Percentiles rank a stretch among this genome's conserved stretches.
Conservation (phyloP, 2,797 vertebrate genomes). For the Mormyrops boulengeri region DNA sequence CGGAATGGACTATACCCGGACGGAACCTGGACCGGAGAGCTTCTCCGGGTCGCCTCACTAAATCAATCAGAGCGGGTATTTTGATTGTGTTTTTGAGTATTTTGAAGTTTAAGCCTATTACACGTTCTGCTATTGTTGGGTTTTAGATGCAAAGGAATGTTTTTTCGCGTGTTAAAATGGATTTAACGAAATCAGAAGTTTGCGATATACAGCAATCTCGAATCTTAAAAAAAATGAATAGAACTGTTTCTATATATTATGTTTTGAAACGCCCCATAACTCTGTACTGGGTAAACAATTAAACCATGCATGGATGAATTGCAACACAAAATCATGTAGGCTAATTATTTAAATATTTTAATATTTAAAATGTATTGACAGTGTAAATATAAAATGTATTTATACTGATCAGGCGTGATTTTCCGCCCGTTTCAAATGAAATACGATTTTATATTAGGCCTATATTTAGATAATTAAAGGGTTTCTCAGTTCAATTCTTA, state of each 20-base stretch:
- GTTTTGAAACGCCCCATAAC: background rate
- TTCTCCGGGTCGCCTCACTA: background rate
- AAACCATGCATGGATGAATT: background rate
- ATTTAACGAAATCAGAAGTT: background rate
- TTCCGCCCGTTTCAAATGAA: background rate
- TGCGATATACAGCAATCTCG: background rate
- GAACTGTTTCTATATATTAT: background rate
- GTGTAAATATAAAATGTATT: background rate
- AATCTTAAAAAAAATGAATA: background rate
- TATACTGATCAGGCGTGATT: background rate
- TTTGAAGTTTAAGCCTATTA: background rate
- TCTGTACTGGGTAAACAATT: background rate
- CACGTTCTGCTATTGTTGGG: background rate
- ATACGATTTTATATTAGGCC: background rate
- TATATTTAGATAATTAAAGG: background rate
- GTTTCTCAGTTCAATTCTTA: background rate
- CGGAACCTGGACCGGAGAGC: background rate
- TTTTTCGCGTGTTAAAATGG: background rate
- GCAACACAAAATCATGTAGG: background rate
- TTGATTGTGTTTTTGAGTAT: background rate
- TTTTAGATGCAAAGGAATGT: background rate
- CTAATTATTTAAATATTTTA: background rate
- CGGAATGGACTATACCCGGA: slow-evolving; percentile 44
- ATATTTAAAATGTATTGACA: background rate
- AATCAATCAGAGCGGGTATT: background rate